A percentile compares a stretch with the other conserved stretches of the same genome.
These are phyloP conservation scores for Neoarius graeffei DNA, from an alignment of 2,113 vertebrate genomes.

Conservation along the genomic window DNA sequence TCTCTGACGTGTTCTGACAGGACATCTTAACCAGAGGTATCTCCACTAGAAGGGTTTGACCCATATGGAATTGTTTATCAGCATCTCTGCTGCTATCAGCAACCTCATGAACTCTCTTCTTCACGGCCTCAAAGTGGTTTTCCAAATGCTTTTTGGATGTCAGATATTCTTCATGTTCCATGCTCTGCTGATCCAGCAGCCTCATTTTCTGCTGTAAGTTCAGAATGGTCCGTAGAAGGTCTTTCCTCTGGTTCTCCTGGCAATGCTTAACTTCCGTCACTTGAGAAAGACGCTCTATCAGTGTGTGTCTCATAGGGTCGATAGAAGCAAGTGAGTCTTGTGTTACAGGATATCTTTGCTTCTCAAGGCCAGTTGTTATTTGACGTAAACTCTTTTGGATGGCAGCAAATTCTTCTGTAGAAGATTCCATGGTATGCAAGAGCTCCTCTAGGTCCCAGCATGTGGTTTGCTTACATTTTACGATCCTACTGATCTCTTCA, in stretches of 20 bases:
- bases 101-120: slow-evolving; percentile 63
- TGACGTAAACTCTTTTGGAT: slow-evolving; percentile 71
- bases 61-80: slow-evolving; percentile 63
- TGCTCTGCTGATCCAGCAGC: slow-evolving; percentile 58
- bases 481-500: slow-evolving; percentile 70
- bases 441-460: slow-evolving; percentile 74
- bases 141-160: slow-evolving; percentile 70
- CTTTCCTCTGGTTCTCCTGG: slow-evolving; percentile 58
- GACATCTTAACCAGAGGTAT: slow-evolving; percentile 72
- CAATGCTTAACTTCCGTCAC: slow-evolving; percentile 65
- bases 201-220: slow-evolving; percentile 73
- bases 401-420: slow-evolving; percentile 67
- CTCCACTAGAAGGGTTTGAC: slow-evolving; percentile 73
- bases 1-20: slow-evolving; percentile 70
- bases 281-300: slow-evolving; percentile 70
- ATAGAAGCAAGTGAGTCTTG: slow-evolving; percentile 51
- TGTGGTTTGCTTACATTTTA: slow-evolving; percentile 73
- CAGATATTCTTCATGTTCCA: slow-evolving; percentile 72
- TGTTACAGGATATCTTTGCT: slow-evolving; percentile 64
- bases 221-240: slow-evolving; percentile 59
- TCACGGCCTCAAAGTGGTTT: slow-evolving; percentile 62
- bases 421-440: slow-evolving; percentile 67
- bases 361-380: slow-evolving; percentile 57
- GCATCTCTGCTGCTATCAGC: slow-evolving; percentile 54
- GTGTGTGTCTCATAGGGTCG: slow-evolving; percentile 51